Conservation (phyloP, 2,797 vertebrate species). For the Artibeus lituratus region DNA sequence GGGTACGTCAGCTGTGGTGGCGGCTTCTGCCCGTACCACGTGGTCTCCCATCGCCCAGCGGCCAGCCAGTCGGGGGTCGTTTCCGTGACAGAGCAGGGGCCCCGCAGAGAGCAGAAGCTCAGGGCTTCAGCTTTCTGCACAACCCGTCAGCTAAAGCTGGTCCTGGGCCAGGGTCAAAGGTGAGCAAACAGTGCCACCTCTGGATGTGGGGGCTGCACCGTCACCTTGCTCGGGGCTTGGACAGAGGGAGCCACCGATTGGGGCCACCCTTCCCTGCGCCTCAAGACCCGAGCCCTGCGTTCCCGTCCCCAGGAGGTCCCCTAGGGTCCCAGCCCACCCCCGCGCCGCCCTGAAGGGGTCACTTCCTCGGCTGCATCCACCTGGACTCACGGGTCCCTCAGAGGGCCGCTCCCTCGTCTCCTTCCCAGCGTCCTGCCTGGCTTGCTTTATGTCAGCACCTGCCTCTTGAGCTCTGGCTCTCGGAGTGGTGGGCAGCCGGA, state of each 20-base stretch:
- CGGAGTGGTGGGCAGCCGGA: no score
- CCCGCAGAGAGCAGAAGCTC: accelerated
- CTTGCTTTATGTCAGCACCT: no score
- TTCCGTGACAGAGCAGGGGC: neutral
- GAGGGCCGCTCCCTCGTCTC: neutral
- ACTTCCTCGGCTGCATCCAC: neutral
- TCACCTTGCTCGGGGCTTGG: neutral
- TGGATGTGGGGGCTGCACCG: neutral
- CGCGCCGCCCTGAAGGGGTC: neutral
- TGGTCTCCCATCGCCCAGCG: no score
- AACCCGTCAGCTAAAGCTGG: neutral
- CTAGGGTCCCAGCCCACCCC: neutral
- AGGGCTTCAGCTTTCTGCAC: neutral
- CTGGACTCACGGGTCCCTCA: neutral
- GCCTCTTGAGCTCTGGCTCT: no score
- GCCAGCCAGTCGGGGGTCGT: neutral
- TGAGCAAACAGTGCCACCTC: accelerated
- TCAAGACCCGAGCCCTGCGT: no score
- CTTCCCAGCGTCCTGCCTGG: no score
- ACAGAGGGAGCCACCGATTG: neutral
- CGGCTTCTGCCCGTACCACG: accelerated
- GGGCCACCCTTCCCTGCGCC: neutral
- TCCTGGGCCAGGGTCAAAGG: neutral
- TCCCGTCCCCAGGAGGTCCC: neutral
- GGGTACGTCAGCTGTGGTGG: neutral